Base-by-base conservation (phyloP, 2,113 vertebrate species). In the Gavialis gangeticus region DNA sequence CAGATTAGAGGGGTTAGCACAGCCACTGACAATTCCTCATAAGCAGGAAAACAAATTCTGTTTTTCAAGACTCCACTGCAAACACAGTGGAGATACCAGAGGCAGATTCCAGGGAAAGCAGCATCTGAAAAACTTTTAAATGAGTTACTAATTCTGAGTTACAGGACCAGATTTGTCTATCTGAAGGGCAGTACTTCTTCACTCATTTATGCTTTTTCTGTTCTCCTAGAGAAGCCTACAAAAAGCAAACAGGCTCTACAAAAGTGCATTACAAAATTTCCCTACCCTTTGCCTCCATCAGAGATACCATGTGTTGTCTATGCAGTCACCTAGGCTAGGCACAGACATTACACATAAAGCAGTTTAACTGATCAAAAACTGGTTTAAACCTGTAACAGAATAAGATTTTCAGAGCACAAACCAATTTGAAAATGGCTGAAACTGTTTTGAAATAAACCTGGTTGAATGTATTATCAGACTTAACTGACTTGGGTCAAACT, bases 151-250 rank as follows among this genome's bases (percentile, higher is more conserved):
- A 3, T 22, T 82, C 54, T 76, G 46, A 46, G 7, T 46, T 46
- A 46, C 63, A 66, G 21, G n/a, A 66, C 1, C 10, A 34, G 2
- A 19, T 30, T 2, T 10, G 30, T 37, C 67, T 37, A 34, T 34
- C 11, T 14, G 67, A 22, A 30, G 21, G 16, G 37, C 84, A 27
- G 18, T 78, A 8, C 5, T 56, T 59, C 73, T 28, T 79, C 27
- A 94, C 2, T 1, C 2, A 2, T 55, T 75, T 3, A 1, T 34
- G 4, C n/a, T 34, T 19, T 28, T 27, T n/a, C 3, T 64, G 11
- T 13, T 13, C 4, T 84, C 34, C 34, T 24, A 71, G 69, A 90
- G 75, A 9, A 62, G 81, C 34, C n/a, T 16, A n/a, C 4, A 59
- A 28, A 46, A 25, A 67, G 3, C 24, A 28, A 86, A 80, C 46